Evolutionary conservation across 2,797 vertebrate species (phyloP), one percentile per base, ranked within the genome.

Genomic region (Poeciliopsis gracilis): DNA sequence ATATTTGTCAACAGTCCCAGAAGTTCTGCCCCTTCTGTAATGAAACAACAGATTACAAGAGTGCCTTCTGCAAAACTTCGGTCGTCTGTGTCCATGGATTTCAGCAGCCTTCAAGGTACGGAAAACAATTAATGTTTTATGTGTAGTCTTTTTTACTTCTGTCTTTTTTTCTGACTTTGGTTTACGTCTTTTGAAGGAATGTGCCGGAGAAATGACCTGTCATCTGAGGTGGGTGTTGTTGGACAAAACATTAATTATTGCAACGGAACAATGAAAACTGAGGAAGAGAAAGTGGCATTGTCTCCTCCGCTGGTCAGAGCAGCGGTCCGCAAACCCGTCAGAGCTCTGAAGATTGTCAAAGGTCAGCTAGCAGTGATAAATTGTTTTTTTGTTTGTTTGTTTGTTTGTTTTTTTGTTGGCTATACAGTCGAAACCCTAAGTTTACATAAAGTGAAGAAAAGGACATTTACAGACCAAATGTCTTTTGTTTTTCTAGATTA

Each of bases 171-270:
- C 23, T 81, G n/a, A 49, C 61, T 77, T 0, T 55, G 11, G 70
- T 75, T 72, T 69, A 13, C 76, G 3, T 16, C 81, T 76, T 61
- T 8, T 79, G 57, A 87, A 95, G 95, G 89, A 69, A 86, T 88
- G 76, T 84, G 78, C 45, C 92, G 90, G 70, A 93, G 61, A 77
- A 92, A 92, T 10, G 92, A 94, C 77, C 67, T 79, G 25, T 76
- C 94, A 4, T 87, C 95, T n/a, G 93, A 91, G 2, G 95, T 96
- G 82, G 95, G 94, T 57, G 53, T 97, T 47, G 92, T 97, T 67
- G 97, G 97, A 28, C 96, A 96, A 46, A 91, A 89, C 80, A 90
- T 97, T 77, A 83, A 87, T 82, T 96, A 94, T 84, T 93, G 93
- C 76, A 97, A 94, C 1, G 94, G 94, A 81, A 80, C 87, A 47